phyloP scores from a whole-genome alignment of 2,797 vertebrate genomes.

The Xerus rutilus region DNA sequence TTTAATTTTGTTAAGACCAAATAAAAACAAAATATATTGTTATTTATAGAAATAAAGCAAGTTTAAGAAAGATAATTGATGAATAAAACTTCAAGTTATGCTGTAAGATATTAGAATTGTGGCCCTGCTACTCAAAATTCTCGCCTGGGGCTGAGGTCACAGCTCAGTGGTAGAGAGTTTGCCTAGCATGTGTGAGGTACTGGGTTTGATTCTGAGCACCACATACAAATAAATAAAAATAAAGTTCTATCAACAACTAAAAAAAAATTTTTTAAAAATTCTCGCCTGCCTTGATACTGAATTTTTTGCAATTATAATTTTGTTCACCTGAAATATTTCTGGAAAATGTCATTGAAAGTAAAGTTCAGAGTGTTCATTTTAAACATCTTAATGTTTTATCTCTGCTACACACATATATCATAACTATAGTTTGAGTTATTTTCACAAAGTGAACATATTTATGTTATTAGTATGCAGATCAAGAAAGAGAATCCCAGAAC shows the following conservation, averaged over 20 bases:
- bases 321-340: not conserved
- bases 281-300: not conserved
- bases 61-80: not conserved
- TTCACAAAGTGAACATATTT: not conserved
- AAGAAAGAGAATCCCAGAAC: not conserved
- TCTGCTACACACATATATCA: not conserved
- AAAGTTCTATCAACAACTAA: too few species aligned
- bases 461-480: not conserved
- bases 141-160: too few species aligned
- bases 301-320: not conserved
- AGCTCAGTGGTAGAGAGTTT: too few species aligned
- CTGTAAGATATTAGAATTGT: not conserved
- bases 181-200: too few species aligned
- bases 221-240: too few species aligned
- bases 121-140: not conserved
- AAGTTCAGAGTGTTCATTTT: not conserved
- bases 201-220: too few species aligned
- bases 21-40: not conserved
- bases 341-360: conserved; percentile 12
- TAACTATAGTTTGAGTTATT: not conserved
- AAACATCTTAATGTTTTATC: not conserved
- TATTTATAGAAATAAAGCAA: not conserved
- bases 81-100: not conserved
- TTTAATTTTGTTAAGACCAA: not conserved
- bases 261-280: not conserved